A percentile compares a stretch with the other conserved stretches of the same genome.
phyloP scores from a whole-genome alignment of 1,140 invertebrate species.

The Nylanderia fulva region DNA sequence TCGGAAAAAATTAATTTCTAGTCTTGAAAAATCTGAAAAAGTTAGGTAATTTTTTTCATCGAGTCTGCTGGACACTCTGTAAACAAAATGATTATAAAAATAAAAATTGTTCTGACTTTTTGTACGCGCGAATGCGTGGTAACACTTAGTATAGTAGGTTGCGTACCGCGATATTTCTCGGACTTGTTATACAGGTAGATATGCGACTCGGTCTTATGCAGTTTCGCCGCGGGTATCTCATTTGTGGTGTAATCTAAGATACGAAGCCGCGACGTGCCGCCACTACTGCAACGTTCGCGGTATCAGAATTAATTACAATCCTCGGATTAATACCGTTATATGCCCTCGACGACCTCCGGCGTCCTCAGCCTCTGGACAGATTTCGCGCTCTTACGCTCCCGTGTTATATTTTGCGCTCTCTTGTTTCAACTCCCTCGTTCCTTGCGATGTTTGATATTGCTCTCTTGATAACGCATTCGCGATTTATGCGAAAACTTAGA shows the following conservation, averaged over 20 bases:
- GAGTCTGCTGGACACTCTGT: too few species aligned
- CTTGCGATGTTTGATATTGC: background rate
- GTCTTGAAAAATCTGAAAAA: too few species aligned
- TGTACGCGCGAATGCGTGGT: background rate
- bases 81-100: background rate
- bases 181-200: conserved; percentile 57
- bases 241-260: conserved; percentile 58
- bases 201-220: conserved; percentile 8
- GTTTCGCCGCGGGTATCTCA: conserved; percentile 33
- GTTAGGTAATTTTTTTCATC: too few species aligned
- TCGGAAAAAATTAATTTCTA: too few species aligned
- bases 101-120: background rate
- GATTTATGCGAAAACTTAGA: conserved; percentile 20
- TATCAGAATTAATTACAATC: conserved; percentile 72
- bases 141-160: too few species aligned
- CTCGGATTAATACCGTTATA: conserved; percentile 66
- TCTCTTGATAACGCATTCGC: conserved; percentile 24
- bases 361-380: conserved; percentile 55
- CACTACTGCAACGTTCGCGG: conserved; percentile 53
- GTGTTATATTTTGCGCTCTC: conserved; percentile 66
- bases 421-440: conserved; percentile 59
- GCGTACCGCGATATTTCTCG: conserved; percentile 54
- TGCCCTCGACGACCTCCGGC: conserved; percentile 56
- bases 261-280: conserved; percentile 40
- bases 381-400: conserved; percentile 57